Evolutionary conservation across 2,797 vertebrate genomes (phyloP).

Genomic region (Poecilia gillii): DNA sequence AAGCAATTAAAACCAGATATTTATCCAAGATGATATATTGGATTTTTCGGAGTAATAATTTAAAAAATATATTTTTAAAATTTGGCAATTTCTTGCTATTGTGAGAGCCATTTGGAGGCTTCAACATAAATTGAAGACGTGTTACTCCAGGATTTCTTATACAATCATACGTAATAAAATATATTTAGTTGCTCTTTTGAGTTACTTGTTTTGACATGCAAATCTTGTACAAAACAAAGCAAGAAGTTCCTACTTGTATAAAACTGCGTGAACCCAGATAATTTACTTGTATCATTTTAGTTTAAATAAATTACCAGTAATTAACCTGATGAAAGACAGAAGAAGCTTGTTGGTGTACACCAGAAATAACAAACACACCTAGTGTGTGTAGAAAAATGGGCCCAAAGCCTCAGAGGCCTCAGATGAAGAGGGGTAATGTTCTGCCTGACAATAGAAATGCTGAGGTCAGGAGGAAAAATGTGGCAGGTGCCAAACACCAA

Average conservation of each 20-base stretch:
- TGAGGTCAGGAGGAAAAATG: conserved; percentile 71
- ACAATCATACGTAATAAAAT: neutral
- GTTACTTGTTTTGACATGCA: neutral
- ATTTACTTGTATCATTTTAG: neutral
- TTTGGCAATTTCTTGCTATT: neutral
- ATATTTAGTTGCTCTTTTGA: neutral
- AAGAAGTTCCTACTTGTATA: neutral
- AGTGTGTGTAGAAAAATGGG: conserved; percentile 34
- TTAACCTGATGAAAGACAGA: neutral
- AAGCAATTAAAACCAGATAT: neutral
- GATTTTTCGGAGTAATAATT: neutral
- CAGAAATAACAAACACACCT: conserved; percentile 59
- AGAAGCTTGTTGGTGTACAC: neutral
- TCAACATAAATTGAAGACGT: neutral
- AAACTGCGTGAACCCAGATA: neutral
- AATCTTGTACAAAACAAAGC: neutral
- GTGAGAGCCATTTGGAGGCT: neutral
- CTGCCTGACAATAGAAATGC: conserved; percentile 66
- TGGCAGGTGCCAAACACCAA: conserved; percentile 41
- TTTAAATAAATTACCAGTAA: neutral
- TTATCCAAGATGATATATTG: neutral
- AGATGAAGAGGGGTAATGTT: conserved; percentile 23
- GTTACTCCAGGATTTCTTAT: neutral
- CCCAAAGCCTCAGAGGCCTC: conserved; percentile 58
- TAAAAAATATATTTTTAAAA: neutral